These are phyloP conservation scores for Halcyon malimbica DNA, from an alignment of 2,113 vertebrate species.

Conservation along the genomic window DNA sequence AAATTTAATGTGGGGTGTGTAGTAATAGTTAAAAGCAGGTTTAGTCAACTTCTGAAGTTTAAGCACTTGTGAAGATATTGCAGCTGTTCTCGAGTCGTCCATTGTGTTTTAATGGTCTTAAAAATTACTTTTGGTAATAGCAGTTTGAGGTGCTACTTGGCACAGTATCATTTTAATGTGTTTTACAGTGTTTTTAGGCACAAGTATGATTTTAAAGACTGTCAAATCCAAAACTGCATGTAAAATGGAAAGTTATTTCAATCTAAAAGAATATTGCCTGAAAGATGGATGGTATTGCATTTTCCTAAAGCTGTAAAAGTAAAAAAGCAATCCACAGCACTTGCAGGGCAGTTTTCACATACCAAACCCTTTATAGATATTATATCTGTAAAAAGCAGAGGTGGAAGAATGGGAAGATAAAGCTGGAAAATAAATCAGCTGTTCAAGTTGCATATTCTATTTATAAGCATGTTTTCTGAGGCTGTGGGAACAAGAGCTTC, in stretches of 20 bases:
- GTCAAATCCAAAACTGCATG: background rate
- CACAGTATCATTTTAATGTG: background rate
- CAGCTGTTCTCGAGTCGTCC: background rate
- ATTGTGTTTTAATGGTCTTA: conserved; percentile 1
- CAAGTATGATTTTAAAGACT: conserved; percentile 33
- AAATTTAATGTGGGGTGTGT: background rate
- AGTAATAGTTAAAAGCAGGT: background rate
- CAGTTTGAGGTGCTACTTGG: background rate
- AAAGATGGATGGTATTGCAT: background rate
- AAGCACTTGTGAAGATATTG: background rate
- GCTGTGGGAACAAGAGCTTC: background rate
- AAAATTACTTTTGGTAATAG: conserved; percentile 28
- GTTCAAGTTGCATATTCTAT: background rate
- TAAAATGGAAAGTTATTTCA: conserved; percentile 25
- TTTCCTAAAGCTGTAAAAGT: background rate
- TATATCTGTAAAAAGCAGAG: background rate
- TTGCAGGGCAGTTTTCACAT: background rate
- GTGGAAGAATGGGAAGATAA: background rate
- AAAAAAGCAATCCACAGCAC: background rate
- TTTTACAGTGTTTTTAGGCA: background rate
- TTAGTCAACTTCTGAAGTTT: background rate
- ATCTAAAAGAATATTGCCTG: background rate
- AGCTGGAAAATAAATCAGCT: background rate
- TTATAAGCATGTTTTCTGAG: background rate
- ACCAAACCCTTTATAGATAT: background rate